Conservation (phyloP, 1,140 invertebrate genomes). For the Apolygus lucorum region DNA sequence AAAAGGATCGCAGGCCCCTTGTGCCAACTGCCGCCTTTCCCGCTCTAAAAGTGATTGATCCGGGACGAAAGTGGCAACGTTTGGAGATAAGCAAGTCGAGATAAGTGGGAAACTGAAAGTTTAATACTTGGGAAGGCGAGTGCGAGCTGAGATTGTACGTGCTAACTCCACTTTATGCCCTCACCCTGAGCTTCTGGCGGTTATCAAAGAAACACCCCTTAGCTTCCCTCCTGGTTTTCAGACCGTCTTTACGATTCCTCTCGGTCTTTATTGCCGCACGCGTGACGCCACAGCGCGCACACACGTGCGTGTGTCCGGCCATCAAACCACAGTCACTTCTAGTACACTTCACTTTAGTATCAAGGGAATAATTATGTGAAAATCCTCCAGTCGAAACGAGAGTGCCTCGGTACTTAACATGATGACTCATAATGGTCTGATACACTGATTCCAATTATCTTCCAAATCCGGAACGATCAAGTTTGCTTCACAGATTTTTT, state of each 20-base stretch:
- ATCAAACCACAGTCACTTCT: slow-evolving; percentile 18
- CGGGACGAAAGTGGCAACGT: not conserved
- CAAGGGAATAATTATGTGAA: slow-evolving; percentile 16
- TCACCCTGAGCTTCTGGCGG: not conserved
- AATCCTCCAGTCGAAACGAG: not conserved
- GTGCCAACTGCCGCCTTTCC: not conserved
- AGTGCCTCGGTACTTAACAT: too few species aligned
- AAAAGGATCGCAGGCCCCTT: too few species aligned
- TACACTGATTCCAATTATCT: too few species aligned
- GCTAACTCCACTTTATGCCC: slow-evolving; percentile 15
- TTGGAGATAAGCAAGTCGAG: not conserved
- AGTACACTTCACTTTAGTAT: slow-evolving; percentile 20
- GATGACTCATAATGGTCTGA: too few species aligned
- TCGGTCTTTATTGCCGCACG: slow-evolving; percentile 16
- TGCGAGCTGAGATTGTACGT: slow-evolving; percentile 10
- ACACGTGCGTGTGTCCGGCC: slow-evolving; percentile 9
- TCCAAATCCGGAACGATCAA: too few species aligned
- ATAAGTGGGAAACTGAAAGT: slow-evolving; percentile 16
- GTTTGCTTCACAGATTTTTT: too few species aligned
- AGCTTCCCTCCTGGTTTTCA: not conserved
- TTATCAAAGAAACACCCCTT: slow-evolving; percentile 19
- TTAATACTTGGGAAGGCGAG: slow-evolving; percentile 13
- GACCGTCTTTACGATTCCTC: slow-evolving; percentile 18
- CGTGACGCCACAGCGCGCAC: slow-evolving; percentile 5
- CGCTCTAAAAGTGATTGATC: not conserved